Percentiles rank a stretch among this genome's conserved stretches.
These are phyloP conservation scores for Syngnathus acus DNA, from an alignment of 2,797 vertebrate genomes.

Conservation along the genomic window DNA sequence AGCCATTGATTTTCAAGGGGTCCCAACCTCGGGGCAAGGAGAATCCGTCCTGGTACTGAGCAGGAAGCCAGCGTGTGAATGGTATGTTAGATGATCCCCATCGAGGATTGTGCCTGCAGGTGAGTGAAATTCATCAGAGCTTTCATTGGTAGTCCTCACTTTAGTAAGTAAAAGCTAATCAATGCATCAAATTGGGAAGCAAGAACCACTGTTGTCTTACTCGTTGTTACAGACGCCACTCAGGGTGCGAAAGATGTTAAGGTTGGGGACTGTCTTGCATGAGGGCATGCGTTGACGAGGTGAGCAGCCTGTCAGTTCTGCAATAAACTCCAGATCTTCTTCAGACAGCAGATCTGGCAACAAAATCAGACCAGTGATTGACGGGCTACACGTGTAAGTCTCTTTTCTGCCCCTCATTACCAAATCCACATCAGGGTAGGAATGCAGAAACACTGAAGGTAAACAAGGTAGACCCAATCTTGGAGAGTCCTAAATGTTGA, in stretches of 20 bases:
- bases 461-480: not conserved
- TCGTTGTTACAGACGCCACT: constrained; percentile 79
- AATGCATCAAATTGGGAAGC: not conserved
- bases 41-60: constrained; percentile 73
- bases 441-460: no score
- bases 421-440: not conserved
- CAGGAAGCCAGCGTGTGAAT: constrained; percentile 73
- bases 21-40: constrained; percentile 72
- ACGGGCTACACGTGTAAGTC: not conserved
- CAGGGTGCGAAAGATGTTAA: constrained; percentile 64
- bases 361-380: not conserved
- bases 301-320: constrained; percentile 71
- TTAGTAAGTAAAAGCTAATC: not conserved
- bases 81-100: constrained; percentile 72
- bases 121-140: not conserved
- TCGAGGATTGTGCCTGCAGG: constrained; percentile 34
- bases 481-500: not conserved
- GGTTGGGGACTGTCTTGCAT: constrained; percentile 25
- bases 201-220: constrained; percentile 40
- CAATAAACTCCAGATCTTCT: constrained; percentile 60
- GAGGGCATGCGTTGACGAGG: constrained; percentile 40
- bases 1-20: constrained; percentile 38
- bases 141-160: not conserved
- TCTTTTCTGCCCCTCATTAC: not conserved
- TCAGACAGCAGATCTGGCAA: constrained; percentile 68